These are phyloP conservation scores for Odobenus rosmarus DNA, from an alignment of 2,113 vertebrate species.

Conservation along the genomic window DNA sequence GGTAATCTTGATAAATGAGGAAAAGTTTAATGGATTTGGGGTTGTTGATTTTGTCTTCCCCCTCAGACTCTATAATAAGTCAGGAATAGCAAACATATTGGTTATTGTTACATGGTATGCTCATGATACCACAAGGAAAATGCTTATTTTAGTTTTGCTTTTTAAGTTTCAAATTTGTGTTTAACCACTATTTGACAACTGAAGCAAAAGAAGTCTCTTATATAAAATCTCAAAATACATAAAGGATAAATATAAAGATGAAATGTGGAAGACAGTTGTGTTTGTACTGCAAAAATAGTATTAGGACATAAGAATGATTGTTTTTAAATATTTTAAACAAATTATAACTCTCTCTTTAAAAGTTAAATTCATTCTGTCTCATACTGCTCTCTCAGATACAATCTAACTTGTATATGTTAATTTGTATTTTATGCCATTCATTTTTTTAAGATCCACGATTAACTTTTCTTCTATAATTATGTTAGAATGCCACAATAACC, in stretches of 20 bases:
- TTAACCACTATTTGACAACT: constrained; percentile 9
- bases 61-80: not conserved
- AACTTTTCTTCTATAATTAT: not conserved
- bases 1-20: not conserved
- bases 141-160: not conserved
- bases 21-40: not conserved
- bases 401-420: not conserved
- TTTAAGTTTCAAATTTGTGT: constrained; percentile 5
- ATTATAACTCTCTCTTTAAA: not conserved
- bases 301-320: not conserved
- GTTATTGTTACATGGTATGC: not conserved
- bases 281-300: not conserved
- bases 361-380: not conserved
- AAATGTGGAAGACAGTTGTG: constrained; percentile 1
- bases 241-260: not conserved
- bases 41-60: not conserved
- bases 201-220: not conserved
- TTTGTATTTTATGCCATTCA: not conserved
- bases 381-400: not conserved
- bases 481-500: not conserved
- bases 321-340: constrained; percentile 51
- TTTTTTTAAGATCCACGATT: constrained; percentile 18
- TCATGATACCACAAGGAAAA: not conserved
- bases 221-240: not conserved
- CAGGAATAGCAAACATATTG: not conserved